phyloP scores from a whole-genome alignment of 2,797 vertebrate species.

The Phataginus tricuspis region DNA sequence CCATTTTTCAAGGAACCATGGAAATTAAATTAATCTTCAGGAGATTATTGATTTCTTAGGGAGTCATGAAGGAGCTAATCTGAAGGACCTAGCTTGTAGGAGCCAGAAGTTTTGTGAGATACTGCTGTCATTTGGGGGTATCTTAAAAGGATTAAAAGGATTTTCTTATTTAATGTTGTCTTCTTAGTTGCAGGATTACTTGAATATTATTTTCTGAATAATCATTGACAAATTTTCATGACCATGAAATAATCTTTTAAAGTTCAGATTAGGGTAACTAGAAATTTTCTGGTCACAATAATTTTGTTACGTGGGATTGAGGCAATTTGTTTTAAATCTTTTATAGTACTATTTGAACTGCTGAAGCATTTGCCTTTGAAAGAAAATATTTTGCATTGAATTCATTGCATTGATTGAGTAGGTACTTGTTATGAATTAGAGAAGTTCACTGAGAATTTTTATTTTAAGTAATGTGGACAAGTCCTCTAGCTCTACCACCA shows the following conservation, averaged over 20 bases:
- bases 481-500: not conserved
- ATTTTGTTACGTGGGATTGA: conserved; percentile 12
- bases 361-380: not conserved
- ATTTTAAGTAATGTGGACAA: not conserved
- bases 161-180: not conserved
- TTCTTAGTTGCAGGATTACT: not conserved
- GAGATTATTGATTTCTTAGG: conserved; percentile 19
- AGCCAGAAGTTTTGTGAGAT: not conserved
- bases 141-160: not conserved
- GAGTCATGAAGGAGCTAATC: not conserved
- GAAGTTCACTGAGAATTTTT: not conserved
- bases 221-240: not conserved
- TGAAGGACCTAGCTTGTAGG: not conserved
- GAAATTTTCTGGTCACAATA: not conserved
- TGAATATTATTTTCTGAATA: not conserved
- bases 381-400: not conserved
- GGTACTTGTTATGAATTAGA: not conserved
- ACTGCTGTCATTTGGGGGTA: not conserved
- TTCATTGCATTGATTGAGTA: not conserved
- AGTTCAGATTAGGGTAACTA: not conserved
- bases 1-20: not conserved
- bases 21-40: conserved; percentile 38
- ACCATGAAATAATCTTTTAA: not conserved
- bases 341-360: not conserved
- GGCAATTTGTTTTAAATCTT: not conserved